Evolutionary conservation across 2,888 invertebrate species (phyloP), one percentile per base, ranked within the genome.

Genomic region (Phasia obesa): DNA sequence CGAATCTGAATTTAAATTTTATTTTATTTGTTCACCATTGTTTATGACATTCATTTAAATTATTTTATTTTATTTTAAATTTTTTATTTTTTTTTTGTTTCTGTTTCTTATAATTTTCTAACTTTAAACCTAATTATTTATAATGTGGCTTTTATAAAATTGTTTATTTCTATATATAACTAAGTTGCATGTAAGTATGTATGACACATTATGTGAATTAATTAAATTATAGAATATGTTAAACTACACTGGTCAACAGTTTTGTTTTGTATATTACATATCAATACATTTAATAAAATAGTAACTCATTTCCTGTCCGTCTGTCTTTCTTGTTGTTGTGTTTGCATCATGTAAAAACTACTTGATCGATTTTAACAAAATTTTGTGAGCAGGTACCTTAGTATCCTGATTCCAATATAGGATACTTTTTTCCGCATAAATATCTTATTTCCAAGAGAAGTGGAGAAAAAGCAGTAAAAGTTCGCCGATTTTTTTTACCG

Each of bases 121-220:
- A 64, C n/a, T 53, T 78, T 67, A 70, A 74, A 70, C 67, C 83
- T 85, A 74, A 53, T 21, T 73, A 31, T 21, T 55, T 42, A 59
- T 64, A 76, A 76, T 75, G 75, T 73, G 76, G 65, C 74, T 76
- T 70, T 62, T 59, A 71, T 62, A 60, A 69, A 75, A 55, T 71
- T 65, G 9, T 57, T 65, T 55, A 64, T 57, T 67, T 65, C 47
- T 70, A 55, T 27, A 2, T 57, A 71, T 78, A 60, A 67, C 55
- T 80, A 74, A 75, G 69, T 76, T 74, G 35, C 38, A 44, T 77
- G 60, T 81, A 81, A 79, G 76, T 85, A 82, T 65, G 76, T 85
- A 82, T 65, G 82, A 81, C 77, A 69, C 71, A 60, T 21, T 83
- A n/a, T 35, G 44, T 73, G 31, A 67, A 64, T 49, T 69, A 17